Evolutionary conservation across 2,888 invertebrate species (phyloP).

Genomic region (Drosophila percnosoma): DNA sequence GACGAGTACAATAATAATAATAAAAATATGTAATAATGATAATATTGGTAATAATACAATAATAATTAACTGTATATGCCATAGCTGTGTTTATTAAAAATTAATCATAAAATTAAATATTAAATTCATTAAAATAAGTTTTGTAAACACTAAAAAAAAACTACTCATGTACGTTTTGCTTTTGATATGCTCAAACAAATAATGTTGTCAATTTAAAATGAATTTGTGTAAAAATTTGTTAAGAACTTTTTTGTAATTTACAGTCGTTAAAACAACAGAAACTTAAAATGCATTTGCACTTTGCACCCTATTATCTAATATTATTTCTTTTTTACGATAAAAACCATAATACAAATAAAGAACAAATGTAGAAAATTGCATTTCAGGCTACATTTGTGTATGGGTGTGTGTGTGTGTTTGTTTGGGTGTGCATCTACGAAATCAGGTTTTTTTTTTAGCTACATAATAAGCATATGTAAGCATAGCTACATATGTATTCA

Average conservation of each 20-base stretch:
- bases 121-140: constrained; percentile 48
- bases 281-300: constrained; percentile 46
- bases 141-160: constrained; percentile 36
- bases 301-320: constrained; percentile 24
- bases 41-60: constrained; percentile 58
- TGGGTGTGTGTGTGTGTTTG: constrained; percentile 12
- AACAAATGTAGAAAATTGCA: constrained; percentile 63
- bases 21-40: constrained; percentile 32
- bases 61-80: constrained; percentile 45
- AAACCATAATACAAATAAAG: constrained; percentile 27
- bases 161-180: constrained; percentile 32
- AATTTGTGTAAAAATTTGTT: constrained; percentile 16
- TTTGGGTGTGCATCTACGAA: constrained; percentile 25
- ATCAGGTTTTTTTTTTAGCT: constrained; percentile 22
- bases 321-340: constrained; percentile 14
- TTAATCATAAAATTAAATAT: constrained; percentile 57
- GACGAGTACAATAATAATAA: constrained; percentile 30
- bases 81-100: constrained; percentile 61
- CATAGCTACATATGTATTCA: constrained; percentile 22
- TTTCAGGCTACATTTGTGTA: constrained; percentile 48
- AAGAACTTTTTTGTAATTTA: constrained; percentile 40
- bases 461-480: constrained; percentile 36
- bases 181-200: constrained; percentile 38
- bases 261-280: constrained; percentile 45
- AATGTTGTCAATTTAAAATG: constrained; percentile 42